phyloP scores from a whole-genome alignment of 2,888 invertebrate genomes.

The Onthophagus sagittarius region DNA sequence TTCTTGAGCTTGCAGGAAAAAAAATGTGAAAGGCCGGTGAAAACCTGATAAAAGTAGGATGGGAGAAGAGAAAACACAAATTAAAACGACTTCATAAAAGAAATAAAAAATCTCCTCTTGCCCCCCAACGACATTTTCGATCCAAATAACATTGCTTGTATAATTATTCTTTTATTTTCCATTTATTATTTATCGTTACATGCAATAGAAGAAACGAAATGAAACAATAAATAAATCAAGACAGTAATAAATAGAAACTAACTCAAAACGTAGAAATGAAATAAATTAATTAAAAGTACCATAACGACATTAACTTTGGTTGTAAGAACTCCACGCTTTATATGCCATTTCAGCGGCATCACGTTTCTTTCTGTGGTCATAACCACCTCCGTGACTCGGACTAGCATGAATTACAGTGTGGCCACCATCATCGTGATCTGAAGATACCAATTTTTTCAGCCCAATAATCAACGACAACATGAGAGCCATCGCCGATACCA shows the following conservation, averaged over 20 bases:
- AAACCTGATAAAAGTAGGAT: neutral
- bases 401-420: conserved; percentile 54
- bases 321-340: conserved; percentile 49
- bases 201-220: conserved; percentile 8
- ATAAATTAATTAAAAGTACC: conserved; percentile 22
- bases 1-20: conserved; percentile 14
- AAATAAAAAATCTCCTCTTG: neutral
- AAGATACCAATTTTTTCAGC: conserved; percentile 64
- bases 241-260: conserved; percentile 11
- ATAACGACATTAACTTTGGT: conserved; percentile 26
- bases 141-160: neutral
- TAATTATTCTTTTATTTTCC: conserved; percentile 1
- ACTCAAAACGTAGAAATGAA: conserved; percentile 25
- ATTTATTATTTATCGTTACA: neutral
- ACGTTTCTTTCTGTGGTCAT: conserved; percentile 53
- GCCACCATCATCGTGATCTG: conserved; percentile 50
- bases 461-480: conserved; percentile 73
- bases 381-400: conserved; percentile 46
- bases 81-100: neutral
- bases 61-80: neutral
- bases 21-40: conserved; percentile 12
- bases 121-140: neutral
- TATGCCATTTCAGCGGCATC: conserved; percentile 46
- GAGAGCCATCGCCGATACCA: conserved; percentile 65
- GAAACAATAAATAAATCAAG: conserved; percentile 8